Evolutionary conservation across 1,140 invertebrate species (phyloP).

Genomic region (Lordiphosa stackelbergi): DNA sequence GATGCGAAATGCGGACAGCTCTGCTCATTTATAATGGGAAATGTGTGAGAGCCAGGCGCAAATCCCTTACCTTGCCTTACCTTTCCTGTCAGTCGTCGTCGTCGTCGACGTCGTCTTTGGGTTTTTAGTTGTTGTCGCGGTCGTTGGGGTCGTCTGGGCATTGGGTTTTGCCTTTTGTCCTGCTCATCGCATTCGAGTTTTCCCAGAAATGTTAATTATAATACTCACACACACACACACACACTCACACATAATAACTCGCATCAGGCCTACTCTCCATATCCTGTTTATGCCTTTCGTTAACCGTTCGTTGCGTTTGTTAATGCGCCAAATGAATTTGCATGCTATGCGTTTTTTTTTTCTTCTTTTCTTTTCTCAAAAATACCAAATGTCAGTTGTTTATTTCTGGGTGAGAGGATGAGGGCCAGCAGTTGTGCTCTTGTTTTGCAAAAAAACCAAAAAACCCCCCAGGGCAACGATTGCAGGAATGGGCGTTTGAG

Average conservation of each 20-base stretch:
- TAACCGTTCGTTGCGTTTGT: conserved; percentile 38
- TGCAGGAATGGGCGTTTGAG: too few relatives aligned
- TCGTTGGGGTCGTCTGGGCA: conserved; percentile 29
- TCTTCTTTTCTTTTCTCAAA: conserved; percentile 28
- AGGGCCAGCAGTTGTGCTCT: not conserved
- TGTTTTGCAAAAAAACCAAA: conserved; percentile 2
- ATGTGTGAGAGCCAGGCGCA: conserved; percentile 46
- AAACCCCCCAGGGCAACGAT: too few relatives aligned
- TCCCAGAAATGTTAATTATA: conserved; percentile 75
- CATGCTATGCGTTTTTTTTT: conserved; percentile 58
- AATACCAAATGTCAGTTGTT: conserved; percentile 42
- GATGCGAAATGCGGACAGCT: conserved; percentile 43
- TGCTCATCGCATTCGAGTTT: conserved; percentile 73
- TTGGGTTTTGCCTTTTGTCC: conserved; percentile 63
- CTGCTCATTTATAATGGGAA: conserved; percentile 41
- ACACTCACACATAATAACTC: conserved; percentile 68
- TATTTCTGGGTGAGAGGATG: conserved; percentile 29
- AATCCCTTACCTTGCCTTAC: conserved; percentile 60
- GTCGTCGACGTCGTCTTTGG: conserved; percentile 10
- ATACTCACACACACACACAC: conserved; percentile 56
- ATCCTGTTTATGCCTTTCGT: conserved; percentile 60
- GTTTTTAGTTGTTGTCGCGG: conserved; percentile 29
- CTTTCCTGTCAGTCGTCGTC: conserved; percentile 30
- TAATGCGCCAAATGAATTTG: conserved; percentile 72
- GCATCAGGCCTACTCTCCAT: conserved; percentile 56